Evolutionary conservation across 2,888 invertebrate genomes (phyloP).

Genomic region (Tetranychus piercei): DNA sequence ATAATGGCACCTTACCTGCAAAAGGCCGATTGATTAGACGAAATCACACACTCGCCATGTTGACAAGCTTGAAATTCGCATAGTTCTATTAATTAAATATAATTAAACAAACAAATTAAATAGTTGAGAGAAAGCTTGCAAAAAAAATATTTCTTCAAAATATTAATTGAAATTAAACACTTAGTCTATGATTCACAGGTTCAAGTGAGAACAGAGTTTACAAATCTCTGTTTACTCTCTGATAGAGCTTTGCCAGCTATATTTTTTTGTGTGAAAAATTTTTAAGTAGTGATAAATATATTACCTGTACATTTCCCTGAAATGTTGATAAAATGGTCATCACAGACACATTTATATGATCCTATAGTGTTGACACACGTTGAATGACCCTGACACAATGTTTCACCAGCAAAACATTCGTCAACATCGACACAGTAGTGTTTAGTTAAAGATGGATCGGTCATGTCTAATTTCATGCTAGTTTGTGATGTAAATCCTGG

Average conservation of each 20-base stretch:
- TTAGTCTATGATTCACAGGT: no score
- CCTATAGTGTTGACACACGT: neutral
- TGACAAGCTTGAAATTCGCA: neutral
- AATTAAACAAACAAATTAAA: neutral
- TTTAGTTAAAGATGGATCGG: neutral
- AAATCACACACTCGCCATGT: neutral
- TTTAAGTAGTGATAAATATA: neutral
- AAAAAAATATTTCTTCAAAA: no score
- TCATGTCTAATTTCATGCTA: neutral
- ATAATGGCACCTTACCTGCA: neutral
- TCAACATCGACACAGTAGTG: neutral
- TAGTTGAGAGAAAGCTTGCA: no score
- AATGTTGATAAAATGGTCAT: neutral
- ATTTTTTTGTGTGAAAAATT: neutral
- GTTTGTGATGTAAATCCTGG: neutral
- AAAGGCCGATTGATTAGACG: neutral
- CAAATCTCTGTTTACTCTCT: no score
- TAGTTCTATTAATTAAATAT: neutral
- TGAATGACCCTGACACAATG: neutral
- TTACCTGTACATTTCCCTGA: neutral
- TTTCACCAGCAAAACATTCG: neutral
- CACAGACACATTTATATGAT: neutral
- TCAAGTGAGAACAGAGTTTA: no score
- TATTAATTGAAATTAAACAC: no score
- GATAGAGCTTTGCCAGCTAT: no score